Conservation (phyloP, 2,113 vertebrate genomes). For the Mohoua ochrocephala region DNA sequence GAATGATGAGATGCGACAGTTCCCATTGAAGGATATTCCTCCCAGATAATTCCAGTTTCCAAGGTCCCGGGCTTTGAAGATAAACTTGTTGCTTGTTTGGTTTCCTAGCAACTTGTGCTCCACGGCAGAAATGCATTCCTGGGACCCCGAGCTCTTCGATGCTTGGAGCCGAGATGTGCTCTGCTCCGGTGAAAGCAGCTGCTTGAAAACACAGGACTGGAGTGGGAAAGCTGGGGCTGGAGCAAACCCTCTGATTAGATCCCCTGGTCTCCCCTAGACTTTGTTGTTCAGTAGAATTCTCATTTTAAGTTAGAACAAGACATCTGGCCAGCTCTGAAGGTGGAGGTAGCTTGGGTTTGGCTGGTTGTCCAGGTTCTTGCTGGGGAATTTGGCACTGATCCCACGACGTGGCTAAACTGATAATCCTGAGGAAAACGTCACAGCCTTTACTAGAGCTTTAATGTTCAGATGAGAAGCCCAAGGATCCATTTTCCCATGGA, state of each 20-base stretch:
- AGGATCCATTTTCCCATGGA: neutral
- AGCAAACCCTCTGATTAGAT: neutral
- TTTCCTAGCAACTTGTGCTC: slow-evolving; percentile 59
- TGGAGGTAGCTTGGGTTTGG: neutral
- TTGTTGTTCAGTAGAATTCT: neutral
- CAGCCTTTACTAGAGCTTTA: neutral
- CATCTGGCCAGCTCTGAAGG: neutral
- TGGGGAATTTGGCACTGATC: neutral
- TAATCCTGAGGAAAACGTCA: neutral
- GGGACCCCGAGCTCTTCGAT: neutral
- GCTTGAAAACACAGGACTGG: neutral
- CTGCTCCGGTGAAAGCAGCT: neutral
- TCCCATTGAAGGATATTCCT: slow-evolving; percentile 44
- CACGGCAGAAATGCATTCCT: neutral
- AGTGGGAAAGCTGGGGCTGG: neutral
- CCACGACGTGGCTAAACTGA: neutral
- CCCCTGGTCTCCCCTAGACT: neutral
- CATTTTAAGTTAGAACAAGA: neutral
- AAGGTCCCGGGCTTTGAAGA: slow-evolving; percentile 50
- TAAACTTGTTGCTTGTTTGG: slow-evolving; percentile 63
- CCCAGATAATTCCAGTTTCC: slow-evolving; percentile 48
- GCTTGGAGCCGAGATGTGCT: neutral
- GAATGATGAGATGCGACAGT: neutral
- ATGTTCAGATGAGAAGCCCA: neutral
- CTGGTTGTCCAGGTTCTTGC: neutral